Conservation (phyloP, 1,140 invertebrate genomes). For the Mya arenaria region DNA sequence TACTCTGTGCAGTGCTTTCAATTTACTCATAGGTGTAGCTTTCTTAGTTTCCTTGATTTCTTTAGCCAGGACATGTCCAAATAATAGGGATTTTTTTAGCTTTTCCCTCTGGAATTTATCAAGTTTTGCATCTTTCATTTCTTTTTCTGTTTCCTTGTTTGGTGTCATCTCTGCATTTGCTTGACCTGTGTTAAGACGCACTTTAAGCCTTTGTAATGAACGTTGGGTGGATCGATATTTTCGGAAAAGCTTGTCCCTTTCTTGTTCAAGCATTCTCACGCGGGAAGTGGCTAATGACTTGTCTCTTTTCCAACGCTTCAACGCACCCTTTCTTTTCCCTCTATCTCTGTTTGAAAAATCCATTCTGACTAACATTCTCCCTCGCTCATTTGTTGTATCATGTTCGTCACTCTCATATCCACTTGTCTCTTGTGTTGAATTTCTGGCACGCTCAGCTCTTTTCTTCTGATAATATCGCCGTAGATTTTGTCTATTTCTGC, state of each 20-base stretch:
- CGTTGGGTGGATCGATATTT: not conserved
- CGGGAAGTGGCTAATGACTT: not conserved
- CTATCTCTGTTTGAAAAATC: not conserved
- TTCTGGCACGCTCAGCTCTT: not conserved
- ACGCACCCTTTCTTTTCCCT: conserved; percentile 22
- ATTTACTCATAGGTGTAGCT: not conserved
- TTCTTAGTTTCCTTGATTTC: conserved; percentile 4
- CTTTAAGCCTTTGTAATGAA: not conserved
- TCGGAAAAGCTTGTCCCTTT: conserved; percentile 29
- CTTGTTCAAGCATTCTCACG: not conserved
- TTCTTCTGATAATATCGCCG: conserved; percentile 25
- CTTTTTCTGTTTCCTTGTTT: not conserved
- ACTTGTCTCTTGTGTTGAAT: conserved; percentile 9
- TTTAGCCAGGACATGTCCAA: not conserved
- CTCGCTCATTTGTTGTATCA: not conserved
- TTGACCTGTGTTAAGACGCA: not conserved
- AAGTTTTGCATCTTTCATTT: conserved; percentile 6
- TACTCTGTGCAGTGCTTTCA: not conserved
- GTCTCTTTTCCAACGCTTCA: conserved; percentile 39
- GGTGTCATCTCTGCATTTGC: not conserved
- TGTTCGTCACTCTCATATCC: conserved; percentile 26
- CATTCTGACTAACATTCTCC: conserved; percentile 9
- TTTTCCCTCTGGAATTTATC: not conserved
- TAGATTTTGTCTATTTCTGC: conserved; percentile 2
- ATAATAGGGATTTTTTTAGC: not conserved